Evolutionary conservation across 2,113 vertebrate species (phyloP).

Genomic region (Thryonomys swinderianus): DNA sequence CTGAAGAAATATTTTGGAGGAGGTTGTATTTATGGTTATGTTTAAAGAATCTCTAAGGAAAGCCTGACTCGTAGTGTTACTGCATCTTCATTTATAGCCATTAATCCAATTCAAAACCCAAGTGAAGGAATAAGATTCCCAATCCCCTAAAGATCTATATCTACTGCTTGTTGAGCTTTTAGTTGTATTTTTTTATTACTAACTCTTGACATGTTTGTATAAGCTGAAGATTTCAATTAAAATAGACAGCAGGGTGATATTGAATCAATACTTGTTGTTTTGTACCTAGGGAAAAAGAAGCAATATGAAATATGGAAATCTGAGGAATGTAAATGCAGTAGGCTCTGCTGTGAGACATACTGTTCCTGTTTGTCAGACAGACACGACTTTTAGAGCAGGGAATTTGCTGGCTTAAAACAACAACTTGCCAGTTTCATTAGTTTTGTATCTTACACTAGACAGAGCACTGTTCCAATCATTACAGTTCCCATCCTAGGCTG

Average conservation of each 20-base stretch:
- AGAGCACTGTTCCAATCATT: conserved; percentile 78
- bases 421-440: conserved; percentile 81
- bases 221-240: conserved; percentile 80
- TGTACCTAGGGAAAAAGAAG: conserved; percentile 47
- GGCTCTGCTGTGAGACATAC: conserved; percentile 49
- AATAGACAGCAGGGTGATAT: conserved; percentile 70
- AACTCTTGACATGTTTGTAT: conserved; percentile 72
- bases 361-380: conserved; percentile 73
- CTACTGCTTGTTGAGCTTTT: conserved; percentile 70
- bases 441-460: conserved; percentile 77
- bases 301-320: conserved; percentile 75
- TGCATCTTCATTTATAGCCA: conserved; percentile 39
- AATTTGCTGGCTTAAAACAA: conserved; percentile 82
- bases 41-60: not conserved
- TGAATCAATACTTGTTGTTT: conserved; percentile 68
- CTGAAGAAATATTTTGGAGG: not conserved
- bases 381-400: conserved; percentile 81
- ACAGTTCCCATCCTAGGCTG: conserved; percentile 79
- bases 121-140: conserved; percentile 35
- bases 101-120: conserved; percentile 60
- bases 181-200: conserved; percentile 69
- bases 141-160: conserved; percentile 57
- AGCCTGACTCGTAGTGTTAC: not conserved
- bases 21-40: not conserved
- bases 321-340: conserved; percentile 19